Evolutionary conservation across 1,140 invertebrate species (phyloP).

Genomic region (Andricus grossulariae): DNA sequence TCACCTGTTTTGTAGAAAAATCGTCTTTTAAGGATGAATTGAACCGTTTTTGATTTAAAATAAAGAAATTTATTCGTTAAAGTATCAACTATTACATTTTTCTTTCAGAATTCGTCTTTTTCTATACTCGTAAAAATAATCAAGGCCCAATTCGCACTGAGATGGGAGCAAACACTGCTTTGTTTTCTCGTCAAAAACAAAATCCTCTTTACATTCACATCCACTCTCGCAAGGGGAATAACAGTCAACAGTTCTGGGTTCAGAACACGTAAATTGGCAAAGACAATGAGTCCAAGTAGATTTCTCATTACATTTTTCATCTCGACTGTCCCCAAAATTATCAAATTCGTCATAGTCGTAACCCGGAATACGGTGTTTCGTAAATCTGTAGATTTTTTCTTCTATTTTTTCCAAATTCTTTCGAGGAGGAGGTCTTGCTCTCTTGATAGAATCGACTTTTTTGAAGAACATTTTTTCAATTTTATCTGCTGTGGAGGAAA

Average conservation of each 20-base stretch:
- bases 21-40: too few relatives aligned
- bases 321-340: constrained; percentile 39
- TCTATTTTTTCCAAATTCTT: constrained; percentile 6
- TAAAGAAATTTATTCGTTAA: too few relatives aligned
- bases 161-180: constrained; percentile 61
- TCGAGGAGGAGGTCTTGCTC: neutral
- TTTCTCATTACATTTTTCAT: constrained; percentile 59
- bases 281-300: constrained; percentile 69
- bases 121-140: constrained; percentile 38
- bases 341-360: constrained; percentile 67
- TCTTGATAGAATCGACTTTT: neutral
- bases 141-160: constrained; percentile 55
- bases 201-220: constrained; percentile 67
- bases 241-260: constrained; percentile 67
- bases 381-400: constrained; percentile 66
- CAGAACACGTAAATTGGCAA: constrained; percentile 68
- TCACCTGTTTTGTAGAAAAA: too few relatives aligned
- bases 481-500: neutral
- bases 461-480: neutral
- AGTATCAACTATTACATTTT: too few relatives aligned
- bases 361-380: constrained; percentile 67
- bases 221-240: constrained; percentile 67
- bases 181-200: constrained; percentile 64
- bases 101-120: too few relatives aligned
- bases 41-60: too few relatives aligned